phyloP scores from a whole-genome alignment of 2,113 vertebrate genomes.

The Rhagologus leucostigma region DNA sequence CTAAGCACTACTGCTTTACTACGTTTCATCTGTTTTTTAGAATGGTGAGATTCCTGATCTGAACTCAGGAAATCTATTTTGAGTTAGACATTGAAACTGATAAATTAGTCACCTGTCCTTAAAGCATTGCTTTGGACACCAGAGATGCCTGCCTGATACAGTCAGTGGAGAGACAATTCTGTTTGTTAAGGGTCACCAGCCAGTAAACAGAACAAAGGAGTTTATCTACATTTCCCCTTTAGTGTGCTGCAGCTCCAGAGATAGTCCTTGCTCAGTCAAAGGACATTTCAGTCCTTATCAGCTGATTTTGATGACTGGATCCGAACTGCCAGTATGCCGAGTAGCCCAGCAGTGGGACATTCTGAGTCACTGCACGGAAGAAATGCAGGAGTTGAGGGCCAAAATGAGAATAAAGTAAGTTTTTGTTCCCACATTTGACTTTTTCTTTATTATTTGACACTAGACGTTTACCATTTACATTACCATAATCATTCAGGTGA shows the following conservation, averaged over 20 bases:
- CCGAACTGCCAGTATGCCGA: not conserved
- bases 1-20: not conserved
- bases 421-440: not conserved
- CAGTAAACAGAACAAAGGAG: not conserved
- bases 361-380: not conserved
- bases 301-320: rapidly evolving
- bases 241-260: not conserved
- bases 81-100: not conserved
- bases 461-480: not conserved
- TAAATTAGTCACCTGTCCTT: not conserved
- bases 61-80: not conserved
- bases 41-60: not conserved
- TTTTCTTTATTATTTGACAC: not conserved
- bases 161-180: not conserved
- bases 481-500: not conserved
- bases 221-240: not conserved
- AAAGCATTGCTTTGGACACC: not conserved
- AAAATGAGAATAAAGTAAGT: not conserved
- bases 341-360: not conserved
- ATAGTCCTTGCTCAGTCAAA: not conserved
- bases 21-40: not conserved
- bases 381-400: not conserved
- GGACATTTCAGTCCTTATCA: not conserved
- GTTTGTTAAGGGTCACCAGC: not conserved
- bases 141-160: not conserved